Percentiles rank a stretch among this genome's conserved stretches.
phyloP scores from a whole-genome alignment of 2,113 vertebrate species.

The Beaufortia kweichowensis region DNA sequence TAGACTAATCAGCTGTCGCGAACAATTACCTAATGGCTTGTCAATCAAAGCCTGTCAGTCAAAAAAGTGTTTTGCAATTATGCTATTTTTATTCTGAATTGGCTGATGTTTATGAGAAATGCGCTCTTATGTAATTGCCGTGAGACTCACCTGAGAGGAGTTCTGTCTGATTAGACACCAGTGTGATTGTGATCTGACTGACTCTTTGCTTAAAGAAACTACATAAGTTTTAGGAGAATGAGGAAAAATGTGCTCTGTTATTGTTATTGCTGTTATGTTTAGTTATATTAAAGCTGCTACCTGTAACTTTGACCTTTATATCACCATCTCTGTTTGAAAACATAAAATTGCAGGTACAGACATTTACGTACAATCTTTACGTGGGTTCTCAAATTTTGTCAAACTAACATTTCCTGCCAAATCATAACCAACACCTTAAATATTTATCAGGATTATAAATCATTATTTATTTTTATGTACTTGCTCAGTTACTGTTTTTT shows the following conservation, averaged over 20 bases:
- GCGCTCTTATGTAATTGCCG: conserved; percentile 76
- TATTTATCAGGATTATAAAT: no score
- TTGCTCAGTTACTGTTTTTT: no score
- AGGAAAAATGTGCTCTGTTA: background rate
- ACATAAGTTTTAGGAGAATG: background rate
- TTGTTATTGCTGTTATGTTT: no score
- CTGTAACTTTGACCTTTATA: no score
- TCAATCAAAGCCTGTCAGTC: conserved; percentile 78
- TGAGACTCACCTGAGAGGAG: conserved; percentile 72
- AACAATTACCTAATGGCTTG: conserved; percentile 81
- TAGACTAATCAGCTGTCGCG: conserved; percentile 74
- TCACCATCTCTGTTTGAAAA: no score
- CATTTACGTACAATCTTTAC: no score
- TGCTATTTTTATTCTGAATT: conserved; percentile 75
- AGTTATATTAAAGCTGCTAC: no score
- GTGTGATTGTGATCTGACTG: conserved; percentile 54
- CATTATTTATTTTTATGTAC: no score
- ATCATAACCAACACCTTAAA: no score
- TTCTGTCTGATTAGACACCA: conserved; percentile 70
- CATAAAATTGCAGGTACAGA: no score
- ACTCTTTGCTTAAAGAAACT: conserved; percentile 11
- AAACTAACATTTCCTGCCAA: no score
- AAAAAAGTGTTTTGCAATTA: conserved; percentile 68
- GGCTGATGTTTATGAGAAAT: conserved; percentile 78
- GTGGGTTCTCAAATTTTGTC: no score